Evolutionary conservation across 92 coral and sea anemone species (phyloP).

Genomic region (Micromussa lordhowensis): DNA sequence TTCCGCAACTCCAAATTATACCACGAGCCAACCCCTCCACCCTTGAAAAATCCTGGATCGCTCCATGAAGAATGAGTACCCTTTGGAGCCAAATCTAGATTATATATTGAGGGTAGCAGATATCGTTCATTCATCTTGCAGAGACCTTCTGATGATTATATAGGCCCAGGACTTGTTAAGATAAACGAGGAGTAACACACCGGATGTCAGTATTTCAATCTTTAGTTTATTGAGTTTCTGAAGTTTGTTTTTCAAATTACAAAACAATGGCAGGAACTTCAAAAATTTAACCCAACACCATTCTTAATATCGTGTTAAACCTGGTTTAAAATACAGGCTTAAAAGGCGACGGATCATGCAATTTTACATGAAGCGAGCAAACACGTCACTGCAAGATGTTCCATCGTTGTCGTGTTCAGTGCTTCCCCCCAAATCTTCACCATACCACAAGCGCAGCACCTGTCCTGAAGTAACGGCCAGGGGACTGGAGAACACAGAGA

Average conservation of each 20-base stretch:
- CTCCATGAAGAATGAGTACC: no score
- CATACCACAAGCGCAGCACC: conserved; percentile 18
- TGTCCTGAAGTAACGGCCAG: conserved; percentile 1
- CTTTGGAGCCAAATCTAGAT: no score
- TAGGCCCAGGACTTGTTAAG: no score
- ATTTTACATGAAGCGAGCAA: not conserved
- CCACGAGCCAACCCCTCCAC: no score
- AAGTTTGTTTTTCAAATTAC: not conserved
- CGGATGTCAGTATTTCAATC: no score
- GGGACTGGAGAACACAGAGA: conserved; percentile 13
- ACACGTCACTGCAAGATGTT: not conserved
- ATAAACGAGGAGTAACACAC: no score
- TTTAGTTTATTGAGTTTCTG: not conserved
- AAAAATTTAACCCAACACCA: not conserved
- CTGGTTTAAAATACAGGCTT: not conserved
- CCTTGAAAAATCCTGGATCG: no score
- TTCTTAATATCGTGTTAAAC: not conserved
- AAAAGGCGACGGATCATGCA: not conserved
- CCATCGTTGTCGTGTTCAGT: conserved; percentile 16
- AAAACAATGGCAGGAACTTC: not conserved
- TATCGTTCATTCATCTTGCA: no score
- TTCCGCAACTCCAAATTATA: no score
- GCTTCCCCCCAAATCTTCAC: not conserved
- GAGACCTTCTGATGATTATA: no score
- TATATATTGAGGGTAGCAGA: no score